These are phyloP conservation scores for Epizoanthus illoricatus DNA, from an alignment of 92 coral and sea anemone genomes.

Conservation along the genomic window DNA sequence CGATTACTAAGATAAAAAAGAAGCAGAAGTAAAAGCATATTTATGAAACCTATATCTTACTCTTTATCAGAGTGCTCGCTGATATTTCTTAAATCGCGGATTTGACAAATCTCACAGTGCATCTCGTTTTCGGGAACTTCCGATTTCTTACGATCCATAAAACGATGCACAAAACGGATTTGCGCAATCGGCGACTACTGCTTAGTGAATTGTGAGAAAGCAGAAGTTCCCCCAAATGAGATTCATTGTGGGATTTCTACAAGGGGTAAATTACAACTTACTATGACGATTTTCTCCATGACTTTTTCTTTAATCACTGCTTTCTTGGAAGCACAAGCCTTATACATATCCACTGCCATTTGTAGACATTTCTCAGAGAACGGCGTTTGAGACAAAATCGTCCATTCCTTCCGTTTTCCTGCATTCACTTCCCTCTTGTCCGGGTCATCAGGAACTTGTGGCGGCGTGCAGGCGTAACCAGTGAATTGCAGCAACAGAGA, in stretches of 20 bases:
- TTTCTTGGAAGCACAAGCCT: constrained; percentile 70
- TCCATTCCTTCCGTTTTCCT: constrained; percentile 74
- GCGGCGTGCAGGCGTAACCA: constrained; percentile 78
- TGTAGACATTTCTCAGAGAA: constrained; percentile 91
- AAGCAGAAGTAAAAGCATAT: too few relatives aligned
- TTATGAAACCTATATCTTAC: too few relatives aligned
- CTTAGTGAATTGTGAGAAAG: not conserved
- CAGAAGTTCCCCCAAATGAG: too few relatives aligned
- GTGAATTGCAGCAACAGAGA: constrained; percentile 72
- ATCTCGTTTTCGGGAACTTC: too few relatives aligned
- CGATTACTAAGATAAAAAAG: too few relatives aligned
- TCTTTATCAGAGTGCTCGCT: too few relatives aligned
- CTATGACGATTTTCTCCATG: constrained; percentile 86
- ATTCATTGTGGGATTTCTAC: not conserved
- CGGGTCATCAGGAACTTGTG: constrained; percentile 60
- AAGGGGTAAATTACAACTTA: constrained; percentile 24
- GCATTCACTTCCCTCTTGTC: constrained; percentile 46
- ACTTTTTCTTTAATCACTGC: constrained; percentile 94
- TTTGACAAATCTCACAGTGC: too few relatives aligned
- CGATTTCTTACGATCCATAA: too few relatives aligned
- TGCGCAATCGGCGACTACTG: not conserved
- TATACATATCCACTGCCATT: constrained; percentile 73
- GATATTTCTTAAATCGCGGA: too few relatives aligned
- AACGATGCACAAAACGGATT: too few relatives aligned
- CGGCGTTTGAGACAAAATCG: constrained; percentile 71